Percentiles rank a stretch among this genome's conserved stretches.
phyloP scores from a whole-genome alignment of 2,113 vertebrate genomes.

The Maccullochella peelii region DNA sequence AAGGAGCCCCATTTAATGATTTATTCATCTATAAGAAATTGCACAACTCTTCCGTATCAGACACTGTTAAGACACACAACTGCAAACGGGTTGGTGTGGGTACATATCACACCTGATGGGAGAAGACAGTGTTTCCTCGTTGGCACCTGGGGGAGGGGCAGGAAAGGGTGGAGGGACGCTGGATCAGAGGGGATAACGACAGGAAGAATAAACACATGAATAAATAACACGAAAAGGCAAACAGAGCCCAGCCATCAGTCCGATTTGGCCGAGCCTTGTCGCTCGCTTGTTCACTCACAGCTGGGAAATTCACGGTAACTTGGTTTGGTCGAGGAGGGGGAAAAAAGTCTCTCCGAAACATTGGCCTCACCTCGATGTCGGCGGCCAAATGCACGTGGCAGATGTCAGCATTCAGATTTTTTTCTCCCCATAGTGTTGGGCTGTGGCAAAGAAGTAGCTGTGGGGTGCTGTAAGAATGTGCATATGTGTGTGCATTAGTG shows the following conservation, averaged over 20 bases:
- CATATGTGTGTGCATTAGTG: neutral
- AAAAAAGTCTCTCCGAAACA: slow-evolving; percentile 26
- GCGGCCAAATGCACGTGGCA: slow-evolving; percentile 66
- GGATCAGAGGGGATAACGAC: slow-evolving; percentile 64
- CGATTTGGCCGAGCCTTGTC: slow-evolving; percentile 74
- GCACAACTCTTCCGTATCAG: neutral
- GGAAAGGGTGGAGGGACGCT: slow-evolving; percentile 53
- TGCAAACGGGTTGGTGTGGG: slow-evolving; percentile 16
- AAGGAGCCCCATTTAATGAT: neutral
- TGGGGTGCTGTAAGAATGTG: neutral
- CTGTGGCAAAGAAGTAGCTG: slow-evolving; percentile 6
- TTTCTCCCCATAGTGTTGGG: slow-evolving; percentile 26
- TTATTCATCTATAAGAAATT: neutral
- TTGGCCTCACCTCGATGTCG: slow-evolving; percentile 54
- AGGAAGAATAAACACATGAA: slow-evolving; percentile 80
- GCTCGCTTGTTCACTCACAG: slow-evolving; percentile 63
- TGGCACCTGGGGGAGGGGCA: slow-evolving; percentile 61
- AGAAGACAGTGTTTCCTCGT: slow-evolving; percentile 69
- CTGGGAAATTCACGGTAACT: slow-evolving; percentile 74
- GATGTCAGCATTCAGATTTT: slow-evolving; percentile 55
- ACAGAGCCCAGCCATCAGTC: slow-evolving; percentile 75
- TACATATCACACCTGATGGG: slow-evolving; percentile 75
- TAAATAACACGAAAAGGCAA: slow-evolving; percentile 82
- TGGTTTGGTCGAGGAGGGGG: slow-evolving; percentile 35
- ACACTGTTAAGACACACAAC: slow-evolving; percentile 12